A percentile compares a stretch with the other conserved stretches of the same genome.
These are phyloP conservation scores for Hydrozoanthus tunicans DNA, from an alignment of 64 coral and sea anemone genomes.

Conservation along the genomic window DNA sequence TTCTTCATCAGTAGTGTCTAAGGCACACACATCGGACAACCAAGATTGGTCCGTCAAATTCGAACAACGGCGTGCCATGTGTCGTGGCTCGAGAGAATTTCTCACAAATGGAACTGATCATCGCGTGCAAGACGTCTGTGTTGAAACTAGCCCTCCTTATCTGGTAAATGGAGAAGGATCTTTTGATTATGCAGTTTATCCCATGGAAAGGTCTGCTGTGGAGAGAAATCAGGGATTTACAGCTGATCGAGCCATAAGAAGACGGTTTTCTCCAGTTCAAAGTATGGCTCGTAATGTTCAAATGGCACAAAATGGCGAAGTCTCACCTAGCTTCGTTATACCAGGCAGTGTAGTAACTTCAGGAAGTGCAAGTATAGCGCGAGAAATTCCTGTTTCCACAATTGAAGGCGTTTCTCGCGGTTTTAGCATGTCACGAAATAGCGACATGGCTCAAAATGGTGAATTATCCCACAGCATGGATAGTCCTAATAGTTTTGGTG, in stretches of 20 bases:
- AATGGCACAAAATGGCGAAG: background rate
- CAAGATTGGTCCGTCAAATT: constrained; percentile 32
- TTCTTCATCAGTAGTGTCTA: constrained; percentile 20
- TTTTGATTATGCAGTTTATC: background rate
- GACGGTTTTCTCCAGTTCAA: background rate
- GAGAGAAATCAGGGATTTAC: background rate
- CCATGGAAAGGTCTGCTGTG: constrained; percentile 2
- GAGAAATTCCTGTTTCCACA: background rate
- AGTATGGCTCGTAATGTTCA: background rate
- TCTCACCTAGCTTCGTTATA: background rate
- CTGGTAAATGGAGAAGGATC: background rate
- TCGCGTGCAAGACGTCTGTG: constrained; percentile 27
- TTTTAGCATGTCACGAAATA: background rate
- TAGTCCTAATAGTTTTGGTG: background rate
- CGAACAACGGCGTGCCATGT: background rate
- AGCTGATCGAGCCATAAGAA: background rate
- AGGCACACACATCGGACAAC: background rate
- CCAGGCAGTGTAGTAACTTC: constrained; percentile 15
- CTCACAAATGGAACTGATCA: constrained; percentile 5
- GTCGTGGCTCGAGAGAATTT: background rate
- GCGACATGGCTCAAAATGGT: background rate
- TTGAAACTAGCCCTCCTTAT: background rate
- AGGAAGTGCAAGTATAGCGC: background rate
- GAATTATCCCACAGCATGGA: background rate
- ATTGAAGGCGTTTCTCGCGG: constrained; percentile 6